These are phyloP conservation scores for Hapalemur alaotrensis DNA, from an alignment of 2,797 vertebrate genomes.

Conservation along the genomic window DNA sequence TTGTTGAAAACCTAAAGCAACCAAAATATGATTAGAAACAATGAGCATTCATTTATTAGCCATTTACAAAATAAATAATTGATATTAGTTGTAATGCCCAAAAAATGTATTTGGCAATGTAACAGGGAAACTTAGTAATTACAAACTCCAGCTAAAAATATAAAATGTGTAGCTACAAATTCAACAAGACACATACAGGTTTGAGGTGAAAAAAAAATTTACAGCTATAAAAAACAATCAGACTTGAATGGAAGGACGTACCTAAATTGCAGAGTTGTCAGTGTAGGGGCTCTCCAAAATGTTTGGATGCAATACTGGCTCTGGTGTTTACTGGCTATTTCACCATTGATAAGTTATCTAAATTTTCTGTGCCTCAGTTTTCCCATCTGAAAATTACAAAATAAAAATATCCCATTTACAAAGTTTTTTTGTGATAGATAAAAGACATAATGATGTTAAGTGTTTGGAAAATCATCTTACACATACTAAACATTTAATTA, in stretches of 20 bases:
- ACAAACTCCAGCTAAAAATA: neutral
- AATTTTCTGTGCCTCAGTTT: neutral
- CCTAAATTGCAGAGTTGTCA: neutral
- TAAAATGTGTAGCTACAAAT: neutral
- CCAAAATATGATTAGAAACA: neutral
- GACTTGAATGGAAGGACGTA: neutral
- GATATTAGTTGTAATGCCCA: neutral
- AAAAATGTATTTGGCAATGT: neutral
- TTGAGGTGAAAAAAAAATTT: neutral
- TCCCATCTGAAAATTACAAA: neutral
- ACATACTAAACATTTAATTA: neutral
- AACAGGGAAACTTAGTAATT: neutral
- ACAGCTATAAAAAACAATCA: neutral
- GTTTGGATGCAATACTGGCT: neutral
- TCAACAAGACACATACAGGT: accelerated
- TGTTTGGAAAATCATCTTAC: neutral
- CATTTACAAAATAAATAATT: neutral
- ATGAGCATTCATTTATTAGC: neutral
- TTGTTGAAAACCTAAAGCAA: neutral
- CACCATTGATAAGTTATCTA: too few relatives aligned
- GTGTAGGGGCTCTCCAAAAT: neutral
- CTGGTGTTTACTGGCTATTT: neutral
- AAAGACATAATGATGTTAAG: neutral
- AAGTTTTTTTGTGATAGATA: neutral
- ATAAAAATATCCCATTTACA: neutral